Base-by-base conservation (phyloP, 2,888 invertebrate species). In the Rhagonycha lutea region DNA sequence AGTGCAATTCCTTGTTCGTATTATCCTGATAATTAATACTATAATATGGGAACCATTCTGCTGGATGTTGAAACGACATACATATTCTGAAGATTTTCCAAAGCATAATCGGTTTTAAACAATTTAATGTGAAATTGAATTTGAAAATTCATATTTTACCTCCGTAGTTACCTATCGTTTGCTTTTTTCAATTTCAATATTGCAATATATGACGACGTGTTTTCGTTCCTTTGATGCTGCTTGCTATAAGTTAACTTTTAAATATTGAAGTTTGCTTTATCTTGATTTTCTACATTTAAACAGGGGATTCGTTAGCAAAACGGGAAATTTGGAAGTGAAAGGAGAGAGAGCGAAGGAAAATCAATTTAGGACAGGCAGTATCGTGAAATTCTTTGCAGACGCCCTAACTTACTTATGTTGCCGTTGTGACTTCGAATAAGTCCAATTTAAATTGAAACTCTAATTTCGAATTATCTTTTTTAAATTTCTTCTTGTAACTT, bases 1-100 rank as follows among this genome's bases (percentile, higher is more conserved):
- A 85, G 85, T 85, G 84, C 84, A 80, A 83, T 85, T 85, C 84
- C 84, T 82, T 85, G 85, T 85, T 84, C 81, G 79, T 78, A 82
- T 81, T 81, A 83, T 82, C 80, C 80, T 82, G 82, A 84, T 85
- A 84, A 85, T 85, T 84, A 84, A 85, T 83, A 84, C 84, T 82
- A 82, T 83, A 85, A 83, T 83, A 84, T 81, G 79, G 80, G 80
- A 74, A 68, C 79, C 80, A 62, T 79, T 80, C 83, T 80, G 82
- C 83, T 84, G 83, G 81, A 82, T 81, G 82, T 82, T 82, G 81
- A 75, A 79, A 74, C 79, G 76, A 78, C 81, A 81, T 77, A 79
- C 79, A 80, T 80, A 81, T 81, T 78, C 76, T 74, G 80, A 73
- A 80, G 82, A 82, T 80, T 83, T 82, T 80, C 76, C 80, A 78